phyloP scores from a whole-genome alignment of 2,888 invertebrate genomes.

The Nymphalis c-album region DNA sequence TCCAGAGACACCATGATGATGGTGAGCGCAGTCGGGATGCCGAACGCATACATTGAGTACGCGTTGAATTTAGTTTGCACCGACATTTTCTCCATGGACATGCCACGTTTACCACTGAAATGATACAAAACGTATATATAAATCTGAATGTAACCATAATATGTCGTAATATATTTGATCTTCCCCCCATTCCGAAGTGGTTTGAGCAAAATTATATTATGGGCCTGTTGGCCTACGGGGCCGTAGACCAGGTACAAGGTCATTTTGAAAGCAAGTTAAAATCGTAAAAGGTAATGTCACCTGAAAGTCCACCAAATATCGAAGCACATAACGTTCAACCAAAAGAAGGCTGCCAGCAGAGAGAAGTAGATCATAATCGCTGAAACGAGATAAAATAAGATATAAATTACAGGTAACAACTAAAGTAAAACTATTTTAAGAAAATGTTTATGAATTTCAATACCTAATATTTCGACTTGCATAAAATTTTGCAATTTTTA shows the following conservation, averaged over 20 bases:
- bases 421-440: too few species aligned
- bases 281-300: slow-evolving; percentile 56
- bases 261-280: too few species aligned
- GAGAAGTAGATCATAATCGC: slow-evolving; percentile 84
- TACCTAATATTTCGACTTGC: too few species aligned
- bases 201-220: too few species aligned
- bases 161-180: background rate
- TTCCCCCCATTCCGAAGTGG: background rate
- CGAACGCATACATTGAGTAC: slow-evolving; percentile 68
- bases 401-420: background rate
- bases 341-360: slow-evolving; percentile 85
- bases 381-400: slow-evolving; percentile 59
- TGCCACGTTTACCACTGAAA: slow-evolving; percentile 67
- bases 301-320: slow-evolving; percentile 91
- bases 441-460: too few species aligned
- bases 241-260: too few species aligned
- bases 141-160: background rate
- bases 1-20: slow-evolving; percentile 57
- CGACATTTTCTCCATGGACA: slow-evolving; percentile 52
- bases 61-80: slow-evolving; percentile 55
- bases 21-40: slow-evolving; percentile 61
- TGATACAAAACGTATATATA: background rate
- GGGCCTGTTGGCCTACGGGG: too few species aligned
- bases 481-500: too few species aligned
- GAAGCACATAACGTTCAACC: slow-evolving; percentile 89